Evolutionary conservation across 2,113 vertebrate genomes (phyloP), one percentile per base, ranked within the genome.

Genomic region (Hoplias malabaricus): DNA sequence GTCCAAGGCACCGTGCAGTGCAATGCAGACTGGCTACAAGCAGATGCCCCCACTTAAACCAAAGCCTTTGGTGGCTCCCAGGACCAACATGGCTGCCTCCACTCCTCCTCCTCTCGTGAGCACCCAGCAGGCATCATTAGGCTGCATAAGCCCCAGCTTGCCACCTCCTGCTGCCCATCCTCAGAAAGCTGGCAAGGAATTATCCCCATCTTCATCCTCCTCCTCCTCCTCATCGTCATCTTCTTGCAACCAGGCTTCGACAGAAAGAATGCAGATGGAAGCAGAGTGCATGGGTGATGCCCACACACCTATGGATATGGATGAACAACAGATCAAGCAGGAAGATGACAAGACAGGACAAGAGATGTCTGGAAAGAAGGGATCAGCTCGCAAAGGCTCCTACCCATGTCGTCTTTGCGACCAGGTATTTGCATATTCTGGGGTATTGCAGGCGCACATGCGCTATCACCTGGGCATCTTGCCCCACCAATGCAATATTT

Each of bases 401-500:
- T 97, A 95, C 80, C 94, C 96, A 0, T 99, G 98, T 69, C 94
- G 95, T 36, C 97, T 96, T 83, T 99, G 98, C 75, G 93, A 96
- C 85, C 96, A 98, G 87, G 95, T 97, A 27, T 99, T 98, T 11
- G 81, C 94, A 53, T 96, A 94, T 89, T 96, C 96, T 0, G 95
- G 96, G 1, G 93, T 96, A 29, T 86, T 99, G 84, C 94, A 96
- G 67, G 94, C 96, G 0, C 98, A 98, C 56, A 95, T 98, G 87
- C 96, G 96, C 80, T 95, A 94, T 76, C 98, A 99, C 87, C 90
- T 98, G 57, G 96, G 98, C 66, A 94, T 95, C 83, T 93, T 96
- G 0, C 96, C 96, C 0, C 97, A 99, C 83, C 96, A 98, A 38
- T 99, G 98, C 90, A 97, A 96, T 93, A 97, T 98, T 87, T 99